Conservation (phyloP, 2,888 invertebrate species). For the Villa cingulata region DNA sequence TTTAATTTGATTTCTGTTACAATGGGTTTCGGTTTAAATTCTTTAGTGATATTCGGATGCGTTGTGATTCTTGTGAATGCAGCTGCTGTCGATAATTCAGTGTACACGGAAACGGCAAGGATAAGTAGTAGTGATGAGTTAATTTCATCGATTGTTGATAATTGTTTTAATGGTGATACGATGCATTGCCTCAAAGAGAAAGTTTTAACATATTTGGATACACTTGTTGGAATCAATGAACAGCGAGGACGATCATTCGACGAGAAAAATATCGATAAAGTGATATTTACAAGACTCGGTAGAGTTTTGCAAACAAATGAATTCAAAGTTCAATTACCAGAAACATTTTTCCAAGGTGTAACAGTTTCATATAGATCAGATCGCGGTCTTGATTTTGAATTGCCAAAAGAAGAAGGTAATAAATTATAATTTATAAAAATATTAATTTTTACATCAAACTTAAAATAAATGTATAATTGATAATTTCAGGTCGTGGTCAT, state of each 20-base stretch:
- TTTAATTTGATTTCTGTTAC: neutral
- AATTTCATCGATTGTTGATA: conserved; percentile 54
- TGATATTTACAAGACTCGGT: conserved; percentile 57
- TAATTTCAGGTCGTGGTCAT: conserved; percentile 53
- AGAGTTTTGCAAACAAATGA: conserved; percentile 61
- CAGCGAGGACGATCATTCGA: conserved; percentile 48
- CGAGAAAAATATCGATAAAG: conserved; percentile 53
- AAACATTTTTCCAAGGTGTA: conserved; percentile 53
- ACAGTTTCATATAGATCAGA: conserved; percentile 53
- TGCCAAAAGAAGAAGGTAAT: conserved; percentile 38
- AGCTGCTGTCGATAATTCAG: conserved; percentile 38
- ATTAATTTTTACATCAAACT: neutral
- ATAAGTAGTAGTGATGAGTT: conserved; percentile 53
- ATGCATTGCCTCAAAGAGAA: conserved; percentile 66
- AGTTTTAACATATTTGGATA: conserved; percentile 62
- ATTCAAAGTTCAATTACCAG: conserved; percentile 57
- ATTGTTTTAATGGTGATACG: conserved; percentile 53
- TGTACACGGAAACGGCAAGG: conserved; percentile 37
- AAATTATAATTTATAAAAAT: neutral
- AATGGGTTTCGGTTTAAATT: conserved; percentile 32
- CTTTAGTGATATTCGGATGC: conserved; percentile 41
- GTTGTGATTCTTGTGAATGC: conserved; percentile 42
- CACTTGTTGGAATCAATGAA: conserved; percentile 46
- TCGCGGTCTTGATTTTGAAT: conserved; percentile 49
- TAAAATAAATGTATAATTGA: neutral